Base-by-base conservation (phyloP, 2,113 vertebrate genomes). In the Hyaena hyaena region DNA sequence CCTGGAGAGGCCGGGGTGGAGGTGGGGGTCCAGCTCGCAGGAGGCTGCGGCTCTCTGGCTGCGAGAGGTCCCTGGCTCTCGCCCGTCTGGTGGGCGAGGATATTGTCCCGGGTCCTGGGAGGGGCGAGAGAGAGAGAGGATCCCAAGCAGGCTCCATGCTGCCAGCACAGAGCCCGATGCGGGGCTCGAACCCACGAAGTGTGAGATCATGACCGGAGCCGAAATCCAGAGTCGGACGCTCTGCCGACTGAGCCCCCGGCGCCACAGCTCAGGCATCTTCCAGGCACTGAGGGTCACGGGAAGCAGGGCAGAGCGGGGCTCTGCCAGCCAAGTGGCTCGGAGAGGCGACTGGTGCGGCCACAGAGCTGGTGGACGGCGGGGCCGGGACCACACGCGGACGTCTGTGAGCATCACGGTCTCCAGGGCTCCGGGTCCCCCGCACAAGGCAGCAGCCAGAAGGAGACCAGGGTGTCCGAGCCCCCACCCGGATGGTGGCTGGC, bases 401-500 rank as follows among this genome's bases (percentile, higher is more conserved):
- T 12, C 3, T 0, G 0, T 6, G 2, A 2, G 45, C 48, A 2
- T 24, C 71, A 48, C 14, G 0, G 15, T 19, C 31, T 61, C 76
- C 39, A 1, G 43, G 24, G 3, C 39, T 3, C 43, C 26, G 4
- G 53, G 55, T 21, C 24, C 68, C 8, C 73, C n/a, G 55, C n/a
- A 43, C 2, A n/a, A 26, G 35, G 23, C 10, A 4, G 43, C 7
- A 15, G 66, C 45, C 12, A 31, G 58, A 58, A 17, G 12, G 1
- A 16, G 16, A 28, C 6, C 21, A 53, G 68, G 31, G 63, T 4
- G 11, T 10, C 73, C 15, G 35, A 65, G 17, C 17, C 35, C 17
- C 3, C 0, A 31, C 26, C 50, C n/a, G 5, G 7, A 15, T 21
- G 16, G 2, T 0, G 0, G 53, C 14, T 2, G 9, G 0, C 0